These are phyloP conservation scores for Mayetiola destructor DNA, from an alignment of 2,888 invertebrate genomes.

Conservation along the genomic window DNA sequence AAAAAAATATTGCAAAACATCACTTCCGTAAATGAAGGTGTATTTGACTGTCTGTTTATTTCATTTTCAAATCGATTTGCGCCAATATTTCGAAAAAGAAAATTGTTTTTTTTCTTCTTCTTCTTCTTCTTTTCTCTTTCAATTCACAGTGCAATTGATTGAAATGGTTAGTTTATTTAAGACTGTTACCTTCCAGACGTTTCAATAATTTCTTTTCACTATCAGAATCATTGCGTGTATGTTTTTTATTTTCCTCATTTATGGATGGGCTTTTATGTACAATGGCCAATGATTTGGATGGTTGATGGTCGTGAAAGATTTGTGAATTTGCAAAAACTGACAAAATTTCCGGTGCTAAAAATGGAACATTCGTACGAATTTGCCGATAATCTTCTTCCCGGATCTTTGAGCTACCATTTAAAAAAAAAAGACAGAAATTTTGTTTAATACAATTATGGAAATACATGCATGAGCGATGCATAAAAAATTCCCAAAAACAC, in stretches of 20 bases:
- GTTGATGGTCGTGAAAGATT: constrained; percentile 36
- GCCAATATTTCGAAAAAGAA: no score
- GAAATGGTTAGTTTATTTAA: background rate
- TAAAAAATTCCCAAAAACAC: no score
- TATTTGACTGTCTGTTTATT: no score
- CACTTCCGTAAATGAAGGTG: background rate
- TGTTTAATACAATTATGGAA: background rate
- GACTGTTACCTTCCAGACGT: constrained; percentile 34
- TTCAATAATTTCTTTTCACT: constrained; percentile 30
- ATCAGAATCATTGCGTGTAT: constrained; percentile 26
- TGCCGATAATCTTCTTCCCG: constrained; percentile 36
- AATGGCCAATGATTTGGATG: constrained; percentile 25
- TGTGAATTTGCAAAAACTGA: constrained; percentile 36
- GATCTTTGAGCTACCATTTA: constrained; percentile 26
- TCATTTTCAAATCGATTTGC: no score
- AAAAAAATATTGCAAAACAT: no score
- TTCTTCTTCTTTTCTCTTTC: no score
- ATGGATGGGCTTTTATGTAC: constrained; percentile 25
- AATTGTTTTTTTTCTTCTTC: no score
- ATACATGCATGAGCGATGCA: background rate
- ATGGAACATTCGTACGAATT: constrained; percentile 35
- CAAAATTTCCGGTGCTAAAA: constrained; percentile 34
- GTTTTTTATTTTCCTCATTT: constrained; percentile 28
- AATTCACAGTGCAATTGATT: no score
- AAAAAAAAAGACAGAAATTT: background rate